These are phyloP conservation scores for Pseudopodoces humilis DNA, from an alignment of 2,113 vertebrate species.

Conservation along the genomic window DNA sequence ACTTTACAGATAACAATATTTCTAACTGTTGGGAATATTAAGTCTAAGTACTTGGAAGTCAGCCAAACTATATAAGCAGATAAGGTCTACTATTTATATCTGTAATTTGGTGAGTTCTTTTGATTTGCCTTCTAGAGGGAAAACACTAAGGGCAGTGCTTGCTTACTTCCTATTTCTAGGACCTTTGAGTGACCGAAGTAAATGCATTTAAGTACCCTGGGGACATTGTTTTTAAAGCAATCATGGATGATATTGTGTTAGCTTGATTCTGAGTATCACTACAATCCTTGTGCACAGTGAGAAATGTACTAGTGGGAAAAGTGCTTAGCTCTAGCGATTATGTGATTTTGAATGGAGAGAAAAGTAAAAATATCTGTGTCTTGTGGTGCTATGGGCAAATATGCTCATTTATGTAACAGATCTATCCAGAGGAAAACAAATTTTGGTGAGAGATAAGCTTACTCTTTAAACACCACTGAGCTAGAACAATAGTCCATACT, in stretches of 20 bases:
- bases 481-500: not conserved
- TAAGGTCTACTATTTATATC: not conserved
- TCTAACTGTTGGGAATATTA: conserved; percentile 28
- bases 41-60: not conserved
- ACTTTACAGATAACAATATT: conserved; percentile 33
- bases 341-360: not conserved
- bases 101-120: conserved; percentile 11
- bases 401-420: not conserved
- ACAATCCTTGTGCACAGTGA: not conserved
- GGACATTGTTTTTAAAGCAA: not conserved
- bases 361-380: not conserved
- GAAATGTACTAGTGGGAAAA: not conserved
- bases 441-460: not conserved
- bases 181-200: not conserved
- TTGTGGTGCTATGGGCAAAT: not conserved
- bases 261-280: not conserved
- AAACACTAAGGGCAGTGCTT: not conserved
- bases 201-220: not conserved
- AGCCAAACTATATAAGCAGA: not conserved
- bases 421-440: not conserved
- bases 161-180: not conserved
- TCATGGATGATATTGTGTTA: not conserved
- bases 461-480: not conserved
- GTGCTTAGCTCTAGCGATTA: not conserved
- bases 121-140: not conserved